phyloP scores from a whole-genome alignment of 1,140 invertebrate species.

The Caenorhabditis brenneri region DNA sequence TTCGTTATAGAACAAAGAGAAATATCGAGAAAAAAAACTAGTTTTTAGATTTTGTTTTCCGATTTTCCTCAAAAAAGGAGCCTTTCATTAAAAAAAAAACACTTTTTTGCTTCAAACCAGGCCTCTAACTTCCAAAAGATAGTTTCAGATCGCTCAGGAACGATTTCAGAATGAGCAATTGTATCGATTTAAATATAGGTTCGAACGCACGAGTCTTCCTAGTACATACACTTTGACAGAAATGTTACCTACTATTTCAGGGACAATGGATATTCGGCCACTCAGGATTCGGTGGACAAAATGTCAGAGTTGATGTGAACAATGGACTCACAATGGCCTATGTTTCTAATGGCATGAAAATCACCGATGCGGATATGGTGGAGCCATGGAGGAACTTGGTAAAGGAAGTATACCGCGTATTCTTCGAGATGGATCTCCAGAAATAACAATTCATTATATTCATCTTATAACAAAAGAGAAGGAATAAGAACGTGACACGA shows the following conservation, averaged over 20 bases:
- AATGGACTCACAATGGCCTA: constrained; percentile 53
- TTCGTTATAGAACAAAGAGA: no score
- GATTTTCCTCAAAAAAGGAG: no score
- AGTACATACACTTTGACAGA: no score
- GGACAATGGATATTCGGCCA: constrained; percentile 58
- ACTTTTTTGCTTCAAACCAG: no score
- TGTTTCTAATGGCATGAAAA: constrained; percentile 54
- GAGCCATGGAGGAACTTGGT: constrained; percentile 43
- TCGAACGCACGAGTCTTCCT: no score
- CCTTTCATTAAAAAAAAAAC: no score
- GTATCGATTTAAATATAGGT: no score
- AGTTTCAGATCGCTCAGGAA: no score
- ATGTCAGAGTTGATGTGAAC: constrained; percentile 56
- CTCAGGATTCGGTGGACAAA: constrained; percentile 56
- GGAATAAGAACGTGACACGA: background rate
- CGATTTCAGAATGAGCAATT: no score
- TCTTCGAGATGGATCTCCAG: constrained; percentile 4
- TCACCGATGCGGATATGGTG: constrained; percentile 51
- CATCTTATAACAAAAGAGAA: background rate
- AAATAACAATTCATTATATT: background rate
- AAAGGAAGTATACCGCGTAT: constrained; percentile 16
- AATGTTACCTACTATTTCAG: constrained; percentile 3
- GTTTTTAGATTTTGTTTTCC: no score
- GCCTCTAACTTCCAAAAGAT: no score
- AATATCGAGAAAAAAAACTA: no score